Evolutionary conservation across 2,888 invertebrate genomes (phyloP), one percentile per base, ranked within the genome.

Genomic region (Drosophila birchii): DNA sequence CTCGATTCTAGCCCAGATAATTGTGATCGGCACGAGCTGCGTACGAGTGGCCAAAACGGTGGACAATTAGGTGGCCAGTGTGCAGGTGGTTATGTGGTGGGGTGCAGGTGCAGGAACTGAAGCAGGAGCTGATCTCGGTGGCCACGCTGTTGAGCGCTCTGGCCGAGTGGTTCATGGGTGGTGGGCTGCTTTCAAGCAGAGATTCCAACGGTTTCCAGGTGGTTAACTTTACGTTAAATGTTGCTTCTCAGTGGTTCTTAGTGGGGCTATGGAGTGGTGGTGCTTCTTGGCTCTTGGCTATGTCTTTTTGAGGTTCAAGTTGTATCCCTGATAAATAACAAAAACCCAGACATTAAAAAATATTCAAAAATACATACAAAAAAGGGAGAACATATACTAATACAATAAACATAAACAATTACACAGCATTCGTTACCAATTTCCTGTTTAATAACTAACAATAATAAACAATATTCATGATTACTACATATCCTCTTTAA

Each of bases 131-230:
- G 78, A 77, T 83, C 80, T 86, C 83, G 81, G 77, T 83, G 89
- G 91, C 92, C 91, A 91, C 92, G 90, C 89, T 91, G 78, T 88
- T 80, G 78, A 79, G 86, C 81, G 84, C 80, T 85, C 78, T 88
- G 91, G 91, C 90, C 91, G 80, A 69, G 83, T 90, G 82, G 91
- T 90, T 92, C 92, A 92, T 92, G 88, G 92, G 89, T 91, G 86
- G 45, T 82, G 78, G 78, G 69, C 87, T 86, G 80, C 79, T 76
- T 70, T 69, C 54, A 59, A 72, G 81, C 76, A 80, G 78, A 75
- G 60, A 59, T 69, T 73, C 76, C 53, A 76, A 72, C 64, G 62
- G 56, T 77, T 47, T 29, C 39, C 68, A 79, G 67, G 72, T 53
- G 66, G 66, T 68, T 66, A 49, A 32, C 20, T 56, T 4, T 63